Percentiles rank a stretch among this genome's conserved stretches.
Evolutionary conservation across 2,888 invertebrate species (phyloP).

Genomic region (Lycia hirtaria): DNA sequence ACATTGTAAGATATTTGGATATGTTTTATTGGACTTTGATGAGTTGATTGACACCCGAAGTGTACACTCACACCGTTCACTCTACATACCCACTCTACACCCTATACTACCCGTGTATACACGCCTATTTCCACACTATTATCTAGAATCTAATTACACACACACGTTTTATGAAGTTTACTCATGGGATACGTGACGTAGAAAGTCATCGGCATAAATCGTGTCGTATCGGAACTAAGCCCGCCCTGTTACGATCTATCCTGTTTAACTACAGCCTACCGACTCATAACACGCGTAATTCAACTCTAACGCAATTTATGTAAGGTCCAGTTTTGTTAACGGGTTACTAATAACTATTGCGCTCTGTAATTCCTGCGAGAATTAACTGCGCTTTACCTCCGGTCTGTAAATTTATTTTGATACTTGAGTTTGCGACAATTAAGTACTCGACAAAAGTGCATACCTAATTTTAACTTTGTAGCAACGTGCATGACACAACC

Average conservation of each 20-base stretch:
- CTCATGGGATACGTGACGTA: slow-evolving; percentile 51
- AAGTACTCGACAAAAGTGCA: slow-evolving; percentile 14
- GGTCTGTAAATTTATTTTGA: slow-evolving; percentile 19
- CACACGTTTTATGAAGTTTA: slow-evolving; percentile 47
- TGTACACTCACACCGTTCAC: too few species aligned
- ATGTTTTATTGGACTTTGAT: too few species aligned
- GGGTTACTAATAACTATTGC: slow-evolving; percentile 9
- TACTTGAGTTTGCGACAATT: slow-evolving; percentile 17
- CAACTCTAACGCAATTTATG: slow-evolving; percentile 22
- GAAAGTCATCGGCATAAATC: slow-evolving; percentile 60
- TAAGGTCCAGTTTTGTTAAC: slow-evolving; percentile 23
- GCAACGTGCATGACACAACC: too few species aligned
- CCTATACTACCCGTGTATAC: background rate
- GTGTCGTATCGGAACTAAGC: slow-evolving; percentile 58
- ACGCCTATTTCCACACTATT: slow-evolving; percentile 5
- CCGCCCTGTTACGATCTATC: slow-evolving; percentile 47
- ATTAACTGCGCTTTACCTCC: slow-evolving; percentile 37
- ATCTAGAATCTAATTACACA: slow-evolving; percentile 32
- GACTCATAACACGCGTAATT: slow-evolving; percentile 2
- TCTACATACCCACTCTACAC: too few species aligned
- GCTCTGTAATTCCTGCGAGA: slow-evolving; percentile 40
- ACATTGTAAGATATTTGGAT: too few species aligned
- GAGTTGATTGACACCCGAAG: too few species aligned
- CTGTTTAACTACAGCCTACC: slow-evolving; percentile 34
- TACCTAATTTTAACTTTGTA: too few species aligned